Evolutionary conservation across 1,140 invertebrate species (phyloP).

Genomic region (Tyrophagus putrescentiae): DNA sequence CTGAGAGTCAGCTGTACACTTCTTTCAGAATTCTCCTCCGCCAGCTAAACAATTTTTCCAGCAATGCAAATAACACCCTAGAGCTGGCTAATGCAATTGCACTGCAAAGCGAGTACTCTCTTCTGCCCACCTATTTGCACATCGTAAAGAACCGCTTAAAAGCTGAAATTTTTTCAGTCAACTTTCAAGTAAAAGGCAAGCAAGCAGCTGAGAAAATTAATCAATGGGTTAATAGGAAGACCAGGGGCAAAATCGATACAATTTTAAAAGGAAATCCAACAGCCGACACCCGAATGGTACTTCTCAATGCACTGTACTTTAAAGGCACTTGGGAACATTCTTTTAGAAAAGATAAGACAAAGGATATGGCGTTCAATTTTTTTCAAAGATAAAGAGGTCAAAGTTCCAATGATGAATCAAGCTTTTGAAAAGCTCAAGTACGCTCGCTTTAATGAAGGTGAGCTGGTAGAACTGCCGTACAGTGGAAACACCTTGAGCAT

Average conservation of each 20-base stretch:
- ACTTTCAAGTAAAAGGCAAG: slow-evolving; percentile 25
- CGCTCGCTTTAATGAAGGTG: not conserved
- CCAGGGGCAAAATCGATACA: slow-evolving; percentile 48
- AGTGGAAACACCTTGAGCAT: not conserved
- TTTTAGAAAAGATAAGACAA: slow-evolving; percentile 39
- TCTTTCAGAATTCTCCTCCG: too few species aligned
- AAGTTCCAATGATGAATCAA: not conserved
- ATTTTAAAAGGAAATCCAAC: slow-evolving; percentile 31
- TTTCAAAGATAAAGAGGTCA: not conserved
- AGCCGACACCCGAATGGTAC: slow-evolving; percentile 37
- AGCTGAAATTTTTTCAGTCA: not conserved
- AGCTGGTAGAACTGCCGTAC: slow-evolving; percentile 10
- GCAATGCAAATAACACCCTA: too few species aligned
- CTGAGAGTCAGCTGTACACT: too few species aligned
- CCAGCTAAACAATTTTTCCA: too few species aligned
- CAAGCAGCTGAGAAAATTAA: slow-evolving; percentile 46
- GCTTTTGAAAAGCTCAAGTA: not conserved
- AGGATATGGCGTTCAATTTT: not conserved
- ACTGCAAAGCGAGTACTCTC: not conserved
- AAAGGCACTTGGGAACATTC: slow-evolving; percentile 51
- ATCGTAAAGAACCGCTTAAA: slow-evolving; percentile 1
- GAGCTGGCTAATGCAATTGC: too few species aligned
- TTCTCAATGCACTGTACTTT: slow-evolving; percentile 72
- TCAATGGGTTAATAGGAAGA: slow-evolving; percentile 50
- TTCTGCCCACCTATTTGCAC: not conserved